Conservation (phyloP, 2,888 invertebrate genomes). For the Eilema caniola region DNA sequence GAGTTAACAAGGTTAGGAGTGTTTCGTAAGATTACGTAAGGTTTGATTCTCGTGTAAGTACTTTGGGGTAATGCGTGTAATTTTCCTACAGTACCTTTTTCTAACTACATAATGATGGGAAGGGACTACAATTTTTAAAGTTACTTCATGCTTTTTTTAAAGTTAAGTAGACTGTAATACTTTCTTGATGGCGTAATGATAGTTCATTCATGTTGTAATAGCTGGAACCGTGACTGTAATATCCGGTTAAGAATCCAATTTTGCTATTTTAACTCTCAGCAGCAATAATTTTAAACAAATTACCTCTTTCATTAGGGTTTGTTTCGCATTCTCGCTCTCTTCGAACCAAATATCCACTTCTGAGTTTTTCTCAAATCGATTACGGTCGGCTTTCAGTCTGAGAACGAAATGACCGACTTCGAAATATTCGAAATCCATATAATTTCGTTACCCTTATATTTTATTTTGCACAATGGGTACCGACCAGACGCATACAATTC, state of each 20-base stretch:
- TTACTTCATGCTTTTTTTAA: constrained; percentile 41
- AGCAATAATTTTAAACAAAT: background rate
- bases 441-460: background rate
- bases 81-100: constrained; percentile 44
- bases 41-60: constrained; percentile 20
- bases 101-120: constrained; percentile 52
- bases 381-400: too few relatives aligned
- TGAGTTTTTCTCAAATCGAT: too few relatives aligned
- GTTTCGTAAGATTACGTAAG: constrained; percentile 32
- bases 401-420: too few relatives aligned
- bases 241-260: background rate
- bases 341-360: too few relatives aligned
- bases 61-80: constrained; percentile 42
- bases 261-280: constrained; percentile 6
- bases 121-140: constrained; percentile 36
- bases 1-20: constrained; percentile 36
- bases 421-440: background rate
- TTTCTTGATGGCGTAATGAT: constrained; percentile 42
- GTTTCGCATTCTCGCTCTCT: too few relatives aligned
- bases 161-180: constrained; percentile 36
- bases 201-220: constrained; percentile 11
- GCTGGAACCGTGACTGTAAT: constrained; percentile 10
- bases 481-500: too few relatives aligned
- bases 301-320: background rate
- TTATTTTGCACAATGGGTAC: background rate